These are phyloP conservation scores for Avahi laniger DNA, from an alignment of 2,797 vertebrate genomes.

Conservation along the genomic window DNA sequence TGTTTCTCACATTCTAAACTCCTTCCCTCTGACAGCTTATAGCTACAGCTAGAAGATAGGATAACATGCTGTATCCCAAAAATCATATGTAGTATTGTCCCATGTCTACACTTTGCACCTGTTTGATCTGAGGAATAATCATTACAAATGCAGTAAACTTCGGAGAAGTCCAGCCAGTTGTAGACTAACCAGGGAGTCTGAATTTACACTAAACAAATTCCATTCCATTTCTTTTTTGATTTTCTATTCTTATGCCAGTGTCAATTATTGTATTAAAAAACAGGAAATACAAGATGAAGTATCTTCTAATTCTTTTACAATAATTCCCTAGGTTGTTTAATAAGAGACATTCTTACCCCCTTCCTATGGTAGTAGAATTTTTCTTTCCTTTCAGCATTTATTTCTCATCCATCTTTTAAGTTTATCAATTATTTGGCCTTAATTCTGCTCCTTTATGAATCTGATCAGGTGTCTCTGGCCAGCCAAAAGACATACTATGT, in stretches of 20 bases:
- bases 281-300: background rate
- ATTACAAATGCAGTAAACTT: background rate
- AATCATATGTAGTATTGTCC: background rate
- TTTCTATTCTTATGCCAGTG: background rate
- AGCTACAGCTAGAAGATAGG: background rate
- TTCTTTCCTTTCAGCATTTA: background rate
- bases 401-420: background rate
- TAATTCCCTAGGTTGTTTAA: background rate
- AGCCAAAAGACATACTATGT: background rate
- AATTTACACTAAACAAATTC: background rate
- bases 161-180: background rate
- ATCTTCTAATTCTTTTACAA: background rate
- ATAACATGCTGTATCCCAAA: background rate
- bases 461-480: background rate
- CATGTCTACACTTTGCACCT: background rate
- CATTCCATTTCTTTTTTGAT: background rate
- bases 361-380: background rate
- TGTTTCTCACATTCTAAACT: background rate
- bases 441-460: background rate
- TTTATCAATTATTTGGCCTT: background rate
- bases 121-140: background rate
- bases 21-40: background rate
- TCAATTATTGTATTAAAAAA: background rate
- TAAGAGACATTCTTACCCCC: background rate
- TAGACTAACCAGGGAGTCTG: background rate